Base-by-base conservation (phyloP, 2,113 vertebrate genomes). In the Phalacrocorax carbo region DNA sequence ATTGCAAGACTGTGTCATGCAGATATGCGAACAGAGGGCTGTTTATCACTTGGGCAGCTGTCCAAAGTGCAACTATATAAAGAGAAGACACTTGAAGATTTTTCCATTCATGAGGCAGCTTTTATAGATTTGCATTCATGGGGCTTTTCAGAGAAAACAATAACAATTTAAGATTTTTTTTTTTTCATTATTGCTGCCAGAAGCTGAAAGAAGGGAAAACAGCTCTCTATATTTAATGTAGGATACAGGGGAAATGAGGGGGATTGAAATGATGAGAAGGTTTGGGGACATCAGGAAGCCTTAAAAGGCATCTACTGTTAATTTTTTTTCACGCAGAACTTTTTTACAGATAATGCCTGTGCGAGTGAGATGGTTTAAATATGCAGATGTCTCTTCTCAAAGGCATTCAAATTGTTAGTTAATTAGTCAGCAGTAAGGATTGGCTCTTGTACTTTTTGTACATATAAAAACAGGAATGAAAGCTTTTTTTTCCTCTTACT, bases 141-240 rank as follows among this genome's bases (percentile, higher is more conserved):
- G 77, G 51, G 71, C 52, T 96, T 97, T 97, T 93, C 95, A 94
- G 94, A 92, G 85, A 95, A 97, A 98, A 96, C 68, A 97, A 95
- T 93, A 97, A 95, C 92, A 96, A 95, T 96, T 96, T 93, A 49
- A 95, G 94, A 82, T 85, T 57, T 85, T 85, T 94, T 93, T 73
- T 94, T 82, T 75, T 80, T 93, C 85, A 58, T 95, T 95, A 92
- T 88, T 97, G 77, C 87, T 48, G 82, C 84, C 92, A 97, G 92
- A 97, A 96, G 93, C 49, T 81, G 80, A 90, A 96, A 97, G 92
- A 51, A 88, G 58, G 93, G 48, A 84, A 84, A 95, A 89, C 57
- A 94, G 46, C 79, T 96, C 82, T 90, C 79, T 94, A 69, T 75
- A 61, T 92, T 96, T 94, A 88, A 88, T 96, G 88, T 68, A 86